A percentile compares a stretch with the other conserved stretches of the same genome.
Conservation (phyloP, 2,888 invertebrate genomes). For the Sicus ferrugineus region DNA sequence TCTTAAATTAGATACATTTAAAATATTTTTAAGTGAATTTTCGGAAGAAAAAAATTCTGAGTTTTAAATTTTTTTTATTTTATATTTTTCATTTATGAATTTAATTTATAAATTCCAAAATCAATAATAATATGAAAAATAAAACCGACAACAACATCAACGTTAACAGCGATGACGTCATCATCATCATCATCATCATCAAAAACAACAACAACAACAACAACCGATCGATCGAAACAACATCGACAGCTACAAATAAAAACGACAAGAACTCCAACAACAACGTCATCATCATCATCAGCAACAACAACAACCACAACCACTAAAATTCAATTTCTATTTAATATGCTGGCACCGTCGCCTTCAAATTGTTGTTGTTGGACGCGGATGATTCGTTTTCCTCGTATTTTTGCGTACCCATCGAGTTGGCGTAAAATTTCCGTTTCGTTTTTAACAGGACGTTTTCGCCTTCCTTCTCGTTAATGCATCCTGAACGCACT, state of each 20-base stretch:
- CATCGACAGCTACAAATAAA: neutral
- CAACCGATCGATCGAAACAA: neutral
- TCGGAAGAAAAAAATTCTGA: no score
- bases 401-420: neutral
- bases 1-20: no score
- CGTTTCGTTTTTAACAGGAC: constrained; percentile 26
- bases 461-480: neutral
- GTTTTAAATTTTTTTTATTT: no score
- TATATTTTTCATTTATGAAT: no score
- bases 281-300: no score
- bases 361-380: constrained; percentile 22
- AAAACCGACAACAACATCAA: neutral
- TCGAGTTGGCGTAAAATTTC: constrained; percentile 9
- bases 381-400: constrained; percentile 14
- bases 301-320: neutral
- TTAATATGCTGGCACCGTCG: constrained; percentile 39
- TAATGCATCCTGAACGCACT: neutral
- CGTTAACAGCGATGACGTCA: neutral
- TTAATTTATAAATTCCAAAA: no score
- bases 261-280: no score
- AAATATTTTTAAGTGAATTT: no score
- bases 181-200: no score
- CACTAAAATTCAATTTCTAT: constrained; percentile 36
- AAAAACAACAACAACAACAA: neutral
- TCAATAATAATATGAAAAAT: neutral